Evolutionary conservation across 2,888 invertebrate genomes (phyloP), one percentile per base, ranked within the genome.

Genomic region (Vandiemenella viatica): DNA sequence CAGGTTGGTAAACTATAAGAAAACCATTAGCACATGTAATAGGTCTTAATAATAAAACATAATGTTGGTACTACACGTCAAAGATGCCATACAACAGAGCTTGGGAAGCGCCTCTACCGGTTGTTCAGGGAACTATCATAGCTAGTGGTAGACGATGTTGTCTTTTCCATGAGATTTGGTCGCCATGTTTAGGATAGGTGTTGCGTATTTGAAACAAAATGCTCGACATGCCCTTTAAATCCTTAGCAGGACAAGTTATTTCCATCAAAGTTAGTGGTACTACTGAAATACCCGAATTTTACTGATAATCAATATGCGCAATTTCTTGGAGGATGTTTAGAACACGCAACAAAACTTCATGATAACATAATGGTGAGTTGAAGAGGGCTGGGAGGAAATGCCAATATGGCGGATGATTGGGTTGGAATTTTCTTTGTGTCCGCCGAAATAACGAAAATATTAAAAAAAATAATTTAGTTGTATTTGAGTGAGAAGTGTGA

Each of bases 331-430:
- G 71, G 77, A 78, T 78, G 77, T 68, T 68, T 64, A 61, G 62
- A 60, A 65, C 67, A 66, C 67, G 68, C 67, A 64, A 64, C 66
- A 69, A 72, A 74, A 76, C 70, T 72, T 76, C 71, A 72, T 73
- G 76, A 79, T 77, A 75, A 73, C 75, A 71, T 67, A 73, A 76
- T 76, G 77, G 77, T 76, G 70, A 73, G 73, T 72, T 66, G 62
- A 65, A 62, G n/a, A 63, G 64, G 61, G 63, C 61, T 59, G 61
- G 59, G 58, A 58, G 61, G 47, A 61, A 64, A 65, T 64, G 67
- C 65, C 67, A 65, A 67, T 62, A 66, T 67, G 72, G 72, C 69
- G 70, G 53, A 37, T 21, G 40, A 45, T 42, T 37, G 37, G 49
- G 22, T 15, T 23, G 48, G 37, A 17, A 46, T 41, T 50, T 45